These are phyloP conservation scores for Ceuthmochares aereus DNA, from an alignment of 2,113 vertebrate genomes.

Conservation along the genomic window DNA sequence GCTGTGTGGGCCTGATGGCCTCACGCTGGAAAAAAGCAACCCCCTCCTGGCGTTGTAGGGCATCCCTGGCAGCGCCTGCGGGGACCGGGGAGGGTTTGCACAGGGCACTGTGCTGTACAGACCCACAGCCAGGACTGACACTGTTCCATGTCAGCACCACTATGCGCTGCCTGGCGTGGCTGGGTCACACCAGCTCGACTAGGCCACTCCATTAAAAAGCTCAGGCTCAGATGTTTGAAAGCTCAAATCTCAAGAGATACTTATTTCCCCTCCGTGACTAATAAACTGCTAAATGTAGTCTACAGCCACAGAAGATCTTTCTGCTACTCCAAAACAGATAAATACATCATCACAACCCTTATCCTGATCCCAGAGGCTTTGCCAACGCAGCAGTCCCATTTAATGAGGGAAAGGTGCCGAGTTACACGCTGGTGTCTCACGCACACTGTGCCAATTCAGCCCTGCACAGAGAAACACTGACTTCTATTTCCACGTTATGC, in stretches of 20 bases:
- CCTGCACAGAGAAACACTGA: neutral
- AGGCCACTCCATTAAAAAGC: neutral
- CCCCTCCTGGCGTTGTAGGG: rapidly evolving
- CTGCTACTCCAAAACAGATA: neutral
- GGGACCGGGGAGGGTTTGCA: neutral
- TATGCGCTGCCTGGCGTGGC: rapidly evolving
- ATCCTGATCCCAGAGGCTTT: neutral
- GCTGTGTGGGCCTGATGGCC: rapidly evolving
- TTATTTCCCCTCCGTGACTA: neutral
- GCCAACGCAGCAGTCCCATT: neutral
- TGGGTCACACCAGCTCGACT: neutral
- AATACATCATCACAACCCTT: neutral
- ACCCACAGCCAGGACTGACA: neutral
- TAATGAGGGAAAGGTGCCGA: neutral
- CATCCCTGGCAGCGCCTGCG: rapidly evolving
- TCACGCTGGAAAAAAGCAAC: neutral
- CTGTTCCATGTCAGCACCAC: rapidly evolving
- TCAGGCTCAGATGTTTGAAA: neutral
- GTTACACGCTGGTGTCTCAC: rapidly evolving
- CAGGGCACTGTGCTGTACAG: rapidly evolving
- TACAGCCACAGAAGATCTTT: neutral
- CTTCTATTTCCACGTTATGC: neutral
- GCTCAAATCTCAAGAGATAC: neutral
- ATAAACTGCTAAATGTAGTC: neutral
- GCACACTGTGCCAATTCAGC: rapidly evolving